Percentiles rank a stretch among this genome's conserved stretches.
Evolutionary conservation across 2,113 vertebrate species (phyloP).

Genomic region (Odobenus rosmarus): DNA sequence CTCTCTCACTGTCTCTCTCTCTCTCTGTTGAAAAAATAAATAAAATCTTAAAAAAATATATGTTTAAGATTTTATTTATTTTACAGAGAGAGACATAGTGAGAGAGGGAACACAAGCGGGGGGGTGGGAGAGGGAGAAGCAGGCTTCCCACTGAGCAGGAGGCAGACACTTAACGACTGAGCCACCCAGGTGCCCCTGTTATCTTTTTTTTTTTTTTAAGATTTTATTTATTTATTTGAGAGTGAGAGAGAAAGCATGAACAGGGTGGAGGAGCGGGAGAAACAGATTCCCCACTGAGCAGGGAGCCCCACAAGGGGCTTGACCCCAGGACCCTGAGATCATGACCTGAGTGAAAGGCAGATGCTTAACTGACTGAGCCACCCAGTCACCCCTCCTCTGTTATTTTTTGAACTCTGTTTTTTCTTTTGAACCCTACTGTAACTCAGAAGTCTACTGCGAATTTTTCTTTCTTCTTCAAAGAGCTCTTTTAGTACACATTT

Average conservation of each 20-base stretch:
- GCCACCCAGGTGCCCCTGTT: neutral
- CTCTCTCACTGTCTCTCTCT: too few species aligned
- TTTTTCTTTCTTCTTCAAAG: neutral
- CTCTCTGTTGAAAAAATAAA: too few species aligned
- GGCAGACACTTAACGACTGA: too few species aligned
- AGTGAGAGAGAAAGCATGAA: neutral
- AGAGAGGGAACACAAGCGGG: too few species aligned
- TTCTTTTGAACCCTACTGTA: neutral
- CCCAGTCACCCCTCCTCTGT: neutral
- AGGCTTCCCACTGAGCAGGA: too few species aligned
- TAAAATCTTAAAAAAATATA: too few species aligned
- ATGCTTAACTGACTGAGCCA: neutral
- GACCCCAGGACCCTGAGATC: neutral
- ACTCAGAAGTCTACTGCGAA: neutral
- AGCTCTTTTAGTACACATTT: neutral
- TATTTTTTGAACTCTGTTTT: neutral
- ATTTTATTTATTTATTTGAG: neutral
- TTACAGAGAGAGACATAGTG: too few species aligned
- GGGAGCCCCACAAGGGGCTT: too few species aligned
- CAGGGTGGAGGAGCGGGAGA: neutral
- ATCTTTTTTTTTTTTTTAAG: neutral
- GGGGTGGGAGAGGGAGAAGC: too few species aligned
- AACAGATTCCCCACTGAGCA: neutral
- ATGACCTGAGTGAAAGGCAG: neutral
- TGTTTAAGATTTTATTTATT: too few species aligned